phyloP scores from a whole-genome alignment of 1,140 invertebrate genomes.

The Caenorhabditis briggsae region DNA sequence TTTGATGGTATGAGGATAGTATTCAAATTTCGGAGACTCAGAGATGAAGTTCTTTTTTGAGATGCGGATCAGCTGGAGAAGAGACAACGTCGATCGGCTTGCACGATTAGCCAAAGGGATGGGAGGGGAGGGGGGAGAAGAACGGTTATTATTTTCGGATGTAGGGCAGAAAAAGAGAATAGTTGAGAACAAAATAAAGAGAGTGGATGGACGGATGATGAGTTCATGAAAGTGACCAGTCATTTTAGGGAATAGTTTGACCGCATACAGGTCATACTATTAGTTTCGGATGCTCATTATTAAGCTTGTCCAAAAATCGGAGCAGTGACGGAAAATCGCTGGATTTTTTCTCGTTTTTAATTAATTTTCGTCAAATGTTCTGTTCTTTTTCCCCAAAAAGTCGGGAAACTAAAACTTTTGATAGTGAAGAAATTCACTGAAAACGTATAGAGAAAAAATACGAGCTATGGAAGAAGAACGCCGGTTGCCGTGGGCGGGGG shows the following conservation, averaged over 20 bases:
- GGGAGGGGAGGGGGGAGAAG: neutral
- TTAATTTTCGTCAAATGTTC: too few relatives aligned
- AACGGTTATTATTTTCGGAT: conserved; percentile 52
- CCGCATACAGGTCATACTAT: neutral
- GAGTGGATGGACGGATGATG: conserved; percentile 5
- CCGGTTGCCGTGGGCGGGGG: too few relatives aligned
- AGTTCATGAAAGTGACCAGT: conserved; percentile 29
- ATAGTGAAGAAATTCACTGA: too few relatives aligned
- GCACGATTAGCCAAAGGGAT: conserved; percentile 28
- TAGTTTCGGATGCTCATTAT: too few relatives aligned
- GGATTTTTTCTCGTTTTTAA: too few relatives aligned
- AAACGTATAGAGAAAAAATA: too few relatives aligned
- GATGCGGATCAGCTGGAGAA: conserved; percentile 48
- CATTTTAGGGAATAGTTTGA: neutral
- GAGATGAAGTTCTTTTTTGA: conserved; percentile 52
- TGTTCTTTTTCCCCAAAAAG: too few relatives aligned
- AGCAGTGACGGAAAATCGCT: too few relatives aligned
- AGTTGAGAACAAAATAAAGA: conserved; percentile 12
- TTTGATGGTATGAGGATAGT: neutral
- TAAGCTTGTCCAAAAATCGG: too few relatives aligned
- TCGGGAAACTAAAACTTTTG: too few relatives aligned
- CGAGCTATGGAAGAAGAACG: too few relatives aligned
- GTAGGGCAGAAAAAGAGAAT: conserved; percentile 15
- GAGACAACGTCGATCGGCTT: conserved; percentile 33
- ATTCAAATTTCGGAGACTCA: conserved; percentile 1